Evolutionary conservation across 2,113 vertebrate species (phyloP).

Genomic region (Columbina picui): DNA sequence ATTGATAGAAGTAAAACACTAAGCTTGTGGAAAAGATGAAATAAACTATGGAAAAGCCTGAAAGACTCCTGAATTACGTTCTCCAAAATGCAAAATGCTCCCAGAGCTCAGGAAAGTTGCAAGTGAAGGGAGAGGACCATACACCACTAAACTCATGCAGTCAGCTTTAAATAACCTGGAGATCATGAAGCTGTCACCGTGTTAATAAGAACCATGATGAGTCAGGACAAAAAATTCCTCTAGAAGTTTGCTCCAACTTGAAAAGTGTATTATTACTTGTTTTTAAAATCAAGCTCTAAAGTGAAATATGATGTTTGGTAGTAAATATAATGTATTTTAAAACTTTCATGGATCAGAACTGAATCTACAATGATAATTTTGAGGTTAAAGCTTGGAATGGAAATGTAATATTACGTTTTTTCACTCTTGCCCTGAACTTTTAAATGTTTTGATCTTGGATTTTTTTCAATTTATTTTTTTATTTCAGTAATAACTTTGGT

Average conservation of each 20-base stretch:
- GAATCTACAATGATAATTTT: not conserved
- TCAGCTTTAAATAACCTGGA: not conserved
- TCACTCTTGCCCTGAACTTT: not conserved
- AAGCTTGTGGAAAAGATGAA: not conserved
- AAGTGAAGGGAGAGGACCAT: not conserved
- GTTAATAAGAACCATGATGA: not conserved
- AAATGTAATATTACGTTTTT: not conserved
- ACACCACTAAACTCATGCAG: not conserved
- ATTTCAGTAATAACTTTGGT: not conserved
- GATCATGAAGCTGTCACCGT: not conserved
- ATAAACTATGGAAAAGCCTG: not conserved
- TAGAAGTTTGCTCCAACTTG: not conserved
- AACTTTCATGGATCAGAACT: not conserved
- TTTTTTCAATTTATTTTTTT: not conserved
- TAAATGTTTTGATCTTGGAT: not conserved
- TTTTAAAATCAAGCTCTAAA: not conserved
- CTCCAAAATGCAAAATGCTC: not conserved
- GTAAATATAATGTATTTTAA: not conserved
- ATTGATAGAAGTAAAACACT: not conserved
- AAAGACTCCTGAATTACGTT: not conserved
- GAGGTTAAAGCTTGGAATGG: not conserved
- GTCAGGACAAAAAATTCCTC: not conserved
- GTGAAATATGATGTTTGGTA: not conserved
- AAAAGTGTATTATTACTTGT: not conserved
- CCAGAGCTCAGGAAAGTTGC: not conserved